phyloP scores from a whole-genome alignment of 1,140 invertebrate genomes.

The Pseudomyrmex dendroicus region DNA sequence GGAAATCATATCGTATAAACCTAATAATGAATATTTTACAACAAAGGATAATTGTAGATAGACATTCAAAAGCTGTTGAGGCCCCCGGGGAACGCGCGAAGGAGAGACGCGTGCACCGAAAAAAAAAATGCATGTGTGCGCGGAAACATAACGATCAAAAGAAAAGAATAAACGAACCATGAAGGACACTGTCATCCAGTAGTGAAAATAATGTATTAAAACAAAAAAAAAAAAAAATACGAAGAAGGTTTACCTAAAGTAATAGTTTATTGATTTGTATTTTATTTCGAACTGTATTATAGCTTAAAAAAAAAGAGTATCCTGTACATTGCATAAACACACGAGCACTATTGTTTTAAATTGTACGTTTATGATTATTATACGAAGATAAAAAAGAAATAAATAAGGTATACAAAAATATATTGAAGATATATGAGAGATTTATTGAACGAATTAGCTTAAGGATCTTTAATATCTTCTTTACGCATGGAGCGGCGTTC shows the following conservation, averaged over 20 bases:
- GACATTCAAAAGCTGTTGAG: slow-evolving; percentile 80
- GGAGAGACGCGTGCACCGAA: slow-evolving; percentile 33
- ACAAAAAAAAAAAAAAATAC: slow-evolving; percentile 46
- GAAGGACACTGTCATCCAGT: slow-evolving; percentile 82
- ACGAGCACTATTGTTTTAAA: slow-evolving; percentile 84
- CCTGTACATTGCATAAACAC: slow-evolving; percentile 85
- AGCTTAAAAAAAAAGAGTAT: slow-evolving; percentile 82
- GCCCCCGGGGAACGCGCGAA: slow-evolving; percentile 41
- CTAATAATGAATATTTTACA: slow-evolving; percentile 85
- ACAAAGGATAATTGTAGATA: slow-evolving; percentile 82
- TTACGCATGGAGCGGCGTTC: slow-evolving; percentile 66
- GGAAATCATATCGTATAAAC: slow-evolving; percentile 85
- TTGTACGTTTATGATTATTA: slow-evolving; percentile 84
- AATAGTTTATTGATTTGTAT: slow-evolving; percentile 84
- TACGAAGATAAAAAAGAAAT: slow-evolving; percentile 83
- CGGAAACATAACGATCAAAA: slow-evolving; percentile 75
- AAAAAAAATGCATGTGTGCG: slow-evolving; percentile 34
- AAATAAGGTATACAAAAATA: slow-evolving; percentile 82
- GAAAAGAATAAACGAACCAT: slow-evolving; percentile 63
- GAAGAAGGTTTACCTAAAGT: slow-evolving; percentile 79
- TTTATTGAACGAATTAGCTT: slow-evolving; percentile 79
- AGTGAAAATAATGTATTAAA: slow-evolving; percentile 84
- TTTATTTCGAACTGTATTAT: slow-evolving; percentile 84
- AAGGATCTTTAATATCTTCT: slow-evolving; percentile 76
- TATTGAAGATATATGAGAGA: slow-evolving; percentile 82